A percentile compares a stretch with the other conserved stretches of the same genome.
Conservation (phyloP, 1,140 invertebrate species). For the Olivierus martensii region DNA sequence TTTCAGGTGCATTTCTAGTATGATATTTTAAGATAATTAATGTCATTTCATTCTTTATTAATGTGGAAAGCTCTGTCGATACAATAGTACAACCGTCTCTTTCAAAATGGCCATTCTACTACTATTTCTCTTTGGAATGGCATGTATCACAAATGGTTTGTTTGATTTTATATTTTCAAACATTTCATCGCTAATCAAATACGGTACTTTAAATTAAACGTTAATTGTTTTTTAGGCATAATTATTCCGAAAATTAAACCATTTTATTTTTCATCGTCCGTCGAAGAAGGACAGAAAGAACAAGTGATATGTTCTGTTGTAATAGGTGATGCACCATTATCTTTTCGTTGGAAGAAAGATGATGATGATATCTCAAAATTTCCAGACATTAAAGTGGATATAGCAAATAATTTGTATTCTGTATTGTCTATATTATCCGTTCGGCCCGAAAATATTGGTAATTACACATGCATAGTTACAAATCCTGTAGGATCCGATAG, state of each 20-base stretch:
- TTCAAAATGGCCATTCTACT: no score
- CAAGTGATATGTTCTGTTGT: not conserved
- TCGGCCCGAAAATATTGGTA: conserved; percentile 16
- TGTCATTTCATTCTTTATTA: no score
- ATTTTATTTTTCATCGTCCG: not conserved
- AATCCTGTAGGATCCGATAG: conserved; percentile 46
- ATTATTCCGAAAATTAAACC: not conserved
- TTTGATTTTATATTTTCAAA: no score
- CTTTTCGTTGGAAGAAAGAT: not conserved
- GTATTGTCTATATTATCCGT: not conserved
- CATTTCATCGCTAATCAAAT: no score
- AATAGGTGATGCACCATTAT: not conserved
- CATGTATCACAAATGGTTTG: no score
- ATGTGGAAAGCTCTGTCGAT: no score
- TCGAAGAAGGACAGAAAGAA: not conserved
- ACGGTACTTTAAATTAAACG: no score
- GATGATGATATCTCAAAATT: not conserved
- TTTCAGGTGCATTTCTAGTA: no score
- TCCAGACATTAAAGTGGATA: not conserved
- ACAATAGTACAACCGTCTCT: no score
- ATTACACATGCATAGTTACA: conserved; percentile 38
- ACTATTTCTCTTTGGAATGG: no score
- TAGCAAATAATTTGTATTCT: not conserved
- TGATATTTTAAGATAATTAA: no score
- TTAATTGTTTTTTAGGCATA: no score